Conservation (phyloP, 2,113 vertebrate species). For the Lagopus leucura region DNA sequence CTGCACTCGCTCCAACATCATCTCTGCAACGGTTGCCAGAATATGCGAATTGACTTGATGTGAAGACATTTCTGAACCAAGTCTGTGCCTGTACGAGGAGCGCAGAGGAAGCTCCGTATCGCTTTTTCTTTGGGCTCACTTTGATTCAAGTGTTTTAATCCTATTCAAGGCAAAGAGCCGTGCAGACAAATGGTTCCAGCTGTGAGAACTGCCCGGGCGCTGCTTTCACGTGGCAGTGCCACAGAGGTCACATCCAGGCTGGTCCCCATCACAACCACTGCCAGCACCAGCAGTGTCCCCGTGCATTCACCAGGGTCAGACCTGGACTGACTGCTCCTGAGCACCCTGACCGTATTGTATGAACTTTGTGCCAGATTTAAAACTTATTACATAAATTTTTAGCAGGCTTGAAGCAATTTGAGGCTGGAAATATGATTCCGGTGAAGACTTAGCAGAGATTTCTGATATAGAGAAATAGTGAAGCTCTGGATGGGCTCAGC, state of each 20-base stretch:
- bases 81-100: background rate
- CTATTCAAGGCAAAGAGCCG: background rate
- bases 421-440: background rate
- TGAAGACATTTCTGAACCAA: background rate
- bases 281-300: background rate
- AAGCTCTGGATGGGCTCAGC: background rate
- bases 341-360: background rate
- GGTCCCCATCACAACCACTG: background rate
- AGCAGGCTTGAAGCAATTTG: background rate
- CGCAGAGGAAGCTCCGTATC: background rate
- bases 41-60: background rate
- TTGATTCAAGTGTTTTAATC: background rate
- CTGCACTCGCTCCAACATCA: background rate
- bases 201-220: background rate
- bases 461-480: background rate
- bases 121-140: background rate
- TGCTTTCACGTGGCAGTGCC: background rate
- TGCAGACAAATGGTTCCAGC: background rate
- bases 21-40: background rate
- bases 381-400: background rate
- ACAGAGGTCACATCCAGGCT: background rate
- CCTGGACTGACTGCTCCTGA: background rate
- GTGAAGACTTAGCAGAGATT: background rate
- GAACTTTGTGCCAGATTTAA: background rate
- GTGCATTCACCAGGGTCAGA: rapidly evolving